Evolutionary conservation across 2,113 vertebrate species (phyloP).

Genomic region (Dasyurus viverrinus): DNA sequence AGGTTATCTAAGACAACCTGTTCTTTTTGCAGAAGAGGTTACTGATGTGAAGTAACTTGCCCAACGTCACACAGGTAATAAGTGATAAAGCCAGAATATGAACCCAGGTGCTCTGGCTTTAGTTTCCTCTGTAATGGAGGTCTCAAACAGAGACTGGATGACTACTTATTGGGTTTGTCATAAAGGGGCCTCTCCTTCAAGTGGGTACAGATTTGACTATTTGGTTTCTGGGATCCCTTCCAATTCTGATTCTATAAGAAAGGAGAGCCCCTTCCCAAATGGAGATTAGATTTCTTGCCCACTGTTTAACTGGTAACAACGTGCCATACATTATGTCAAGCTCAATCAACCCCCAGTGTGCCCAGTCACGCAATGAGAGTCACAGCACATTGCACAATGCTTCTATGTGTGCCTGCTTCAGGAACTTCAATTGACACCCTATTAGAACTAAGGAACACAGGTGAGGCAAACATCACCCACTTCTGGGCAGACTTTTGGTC

Average conservation of each 20-base stretch:
- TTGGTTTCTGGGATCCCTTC: neutral
- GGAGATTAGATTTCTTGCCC: neutral
- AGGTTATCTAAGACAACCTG: neutral
- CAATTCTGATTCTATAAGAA: neutral
- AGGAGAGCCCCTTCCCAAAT: no score
- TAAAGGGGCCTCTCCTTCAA: neutral
- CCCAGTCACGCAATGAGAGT: neutral
- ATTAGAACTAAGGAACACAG: neutral
- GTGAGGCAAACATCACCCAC: neutral
- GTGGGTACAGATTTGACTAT: neutral
- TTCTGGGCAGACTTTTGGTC: neutral
- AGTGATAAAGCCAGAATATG: neutral
- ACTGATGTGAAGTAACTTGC: neutral
- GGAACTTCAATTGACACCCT: neutral
- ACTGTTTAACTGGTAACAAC: no score
- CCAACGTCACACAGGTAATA: neutral
- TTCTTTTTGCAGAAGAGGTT: neutral
- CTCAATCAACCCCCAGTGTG: neutral
- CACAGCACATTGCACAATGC: fast-evolving
- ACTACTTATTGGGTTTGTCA: neutral
- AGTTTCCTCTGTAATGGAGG: neutral
- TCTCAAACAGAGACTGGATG: neutral
- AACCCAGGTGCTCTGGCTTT: neutral
- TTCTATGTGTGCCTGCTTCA: fast-evolving
- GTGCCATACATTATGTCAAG: neutral